Evolutionary conservation across 30 jellyfish, hydroid and myxozoan species (phyloP).

Genomic region (Mastigias papua): DNA sequence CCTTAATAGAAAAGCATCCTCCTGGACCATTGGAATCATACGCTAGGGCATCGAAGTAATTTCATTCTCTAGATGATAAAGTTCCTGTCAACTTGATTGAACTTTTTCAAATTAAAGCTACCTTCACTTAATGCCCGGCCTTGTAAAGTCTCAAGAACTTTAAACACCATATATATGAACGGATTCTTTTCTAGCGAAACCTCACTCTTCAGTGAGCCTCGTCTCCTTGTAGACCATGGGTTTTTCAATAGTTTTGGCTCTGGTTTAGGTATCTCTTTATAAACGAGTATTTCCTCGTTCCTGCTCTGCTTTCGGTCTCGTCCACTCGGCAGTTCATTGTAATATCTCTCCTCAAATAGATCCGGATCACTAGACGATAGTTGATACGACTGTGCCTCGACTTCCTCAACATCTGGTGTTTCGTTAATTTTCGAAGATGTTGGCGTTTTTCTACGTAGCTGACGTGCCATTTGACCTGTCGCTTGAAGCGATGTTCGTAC

Average conservation of each 20-base stretch:
- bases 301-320: background rate
- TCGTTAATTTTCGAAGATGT: conserved; percentile 12
- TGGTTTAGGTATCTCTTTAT: conserved; percentile 1
- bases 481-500: conserved; percentile 33
- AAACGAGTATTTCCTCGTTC: background rate
- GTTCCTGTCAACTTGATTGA: conserved; percentile 77
- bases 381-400: background rate
- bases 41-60: background rate
- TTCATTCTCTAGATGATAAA: conserved; percentile 58
- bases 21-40: too few species aligned
- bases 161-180: conserved; percentile 83
- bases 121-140: conserved; percentile 52
- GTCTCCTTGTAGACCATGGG: conserved; percentile 78
- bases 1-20: too few species aligned
- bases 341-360: background rate
- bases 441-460: conserved; percentile 11
- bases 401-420: background rate
- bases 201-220: conserved; percentile 69
- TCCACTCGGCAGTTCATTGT: background rate
- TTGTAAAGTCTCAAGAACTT: conserved; percentile 82
- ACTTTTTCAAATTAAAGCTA: conserved; percentile 33
- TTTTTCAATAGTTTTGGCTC: conserved; percentile 58
- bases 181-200: conserved; percentile 73
- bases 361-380: conserved; percentile 46
- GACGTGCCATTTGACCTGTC: conserved; percentile 24